Evolutionary conservation across 1,140 invertebrate genomes (phyloP), one percentile per base, ranked within the genome.

Genomic region (Heliothis subflexa): DNA sequence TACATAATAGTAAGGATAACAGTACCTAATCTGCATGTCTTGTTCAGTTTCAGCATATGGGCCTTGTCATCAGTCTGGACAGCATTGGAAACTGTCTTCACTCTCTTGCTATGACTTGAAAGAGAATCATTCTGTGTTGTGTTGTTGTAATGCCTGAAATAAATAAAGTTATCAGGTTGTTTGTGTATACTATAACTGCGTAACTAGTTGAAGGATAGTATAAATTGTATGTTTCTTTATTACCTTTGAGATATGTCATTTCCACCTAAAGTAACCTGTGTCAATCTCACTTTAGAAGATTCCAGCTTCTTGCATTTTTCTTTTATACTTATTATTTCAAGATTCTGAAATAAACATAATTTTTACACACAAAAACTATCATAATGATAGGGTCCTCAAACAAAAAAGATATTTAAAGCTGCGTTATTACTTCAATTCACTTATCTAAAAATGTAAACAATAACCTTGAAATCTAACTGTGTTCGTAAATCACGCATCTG

Each of bases 401-500:
- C 33, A 33, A 33, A 33, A 33, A 33, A 33, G 7, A 3, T 33
- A 2, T 33, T 33, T 2, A 33, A 2, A 4, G 33, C 1, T 33
- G 33, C 1, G 3, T 2, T 33, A 33, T 7, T 45, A 66, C 12
- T 55, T 54, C 14, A 45, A 3, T 13, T 25, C 25, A 28, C 11
- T 12, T 21, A 47, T 14, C 45, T 21, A 18, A 7, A 47, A 66
- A 49, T 40, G 16, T 54, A 54, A 54, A 16, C 18, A 55, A 7
- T 59, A 79, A 94, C 94, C 90, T 94, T 94, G 82, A 94, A 94
- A 82, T 95, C 94, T 55, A 95, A 82, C 74, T 94, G 88, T 21
- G 91, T 92, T 62, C 84, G 88, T 61, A 94, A 85, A 61, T 92
- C 92, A 70, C 88, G 78, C 64, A 94, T 75, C 73, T 94, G 87